phyloP scores from a whole-genome alignment of 1,140 invertebrate species.

The Saccostrea glomerata region DNA sequence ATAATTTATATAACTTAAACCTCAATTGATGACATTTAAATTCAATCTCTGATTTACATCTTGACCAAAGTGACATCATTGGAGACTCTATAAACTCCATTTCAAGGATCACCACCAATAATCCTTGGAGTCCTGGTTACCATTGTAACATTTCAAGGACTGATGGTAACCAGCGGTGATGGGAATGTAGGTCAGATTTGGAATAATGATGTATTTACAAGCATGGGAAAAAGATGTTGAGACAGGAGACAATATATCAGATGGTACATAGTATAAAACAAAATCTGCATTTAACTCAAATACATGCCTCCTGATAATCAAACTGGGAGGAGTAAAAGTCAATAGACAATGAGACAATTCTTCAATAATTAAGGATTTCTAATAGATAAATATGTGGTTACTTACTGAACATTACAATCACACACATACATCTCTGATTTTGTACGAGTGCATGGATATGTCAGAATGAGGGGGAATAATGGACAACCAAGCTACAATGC shows the following conservation, averaged over 20 bases:
- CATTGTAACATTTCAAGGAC: background rate
- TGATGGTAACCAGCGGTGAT: conserved; percentile 29
- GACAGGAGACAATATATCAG: background rate
- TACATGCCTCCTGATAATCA: background rate
- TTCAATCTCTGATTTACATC: background rate
- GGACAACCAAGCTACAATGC: background rate
- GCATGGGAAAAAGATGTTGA: background rate
- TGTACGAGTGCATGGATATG: background rate
- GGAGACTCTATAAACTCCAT: background rate
- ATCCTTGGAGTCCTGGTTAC: background rate
- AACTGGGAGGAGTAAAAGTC: background rate
- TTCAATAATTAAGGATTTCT: background rate
- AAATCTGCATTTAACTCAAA: background rate
- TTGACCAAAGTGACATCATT: background rate
- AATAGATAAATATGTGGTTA: background rate
- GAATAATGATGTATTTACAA: conserved; percentile 30
- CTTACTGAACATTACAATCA: background rate
- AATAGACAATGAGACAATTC: conserved; percentile 6
- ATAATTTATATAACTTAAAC: no score
- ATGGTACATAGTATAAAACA: conserved; percentile 26
- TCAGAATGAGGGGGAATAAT: background rate
- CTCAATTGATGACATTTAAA: no score
- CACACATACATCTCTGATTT: background rate
- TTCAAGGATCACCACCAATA: background rate
- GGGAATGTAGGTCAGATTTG: conserved; percentile 35